phyloP scores from a whole-genome alignment of 2,888 invertebrate species.

The Epistrophe grossulariae region DNA sequence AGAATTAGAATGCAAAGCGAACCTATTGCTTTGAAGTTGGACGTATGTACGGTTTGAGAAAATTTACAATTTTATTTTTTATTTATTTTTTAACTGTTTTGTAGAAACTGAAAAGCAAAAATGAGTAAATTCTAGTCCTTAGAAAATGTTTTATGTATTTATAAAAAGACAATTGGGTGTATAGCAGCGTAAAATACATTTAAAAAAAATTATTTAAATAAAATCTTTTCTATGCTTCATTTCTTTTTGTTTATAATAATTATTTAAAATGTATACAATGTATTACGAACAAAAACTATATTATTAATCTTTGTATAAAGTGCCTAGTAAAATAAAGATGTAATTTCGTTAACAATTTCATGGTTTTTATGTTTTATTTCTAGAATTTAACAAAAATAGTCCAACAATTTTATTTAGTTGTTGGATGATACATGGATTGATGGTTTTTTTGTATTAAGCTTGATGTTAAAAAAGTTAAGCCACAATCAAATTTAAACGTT shows the following conservation, averaged over 20 bases:
- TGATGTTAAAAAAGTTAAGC: no score
- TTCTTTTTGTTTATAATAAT: constrained; percentile 30
- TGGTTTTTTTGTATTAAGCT: no score
- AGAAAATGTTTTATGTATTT: constrained; percentile 37
- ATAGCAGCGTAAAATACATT: not conserved
- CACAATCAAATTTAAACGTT: no score
- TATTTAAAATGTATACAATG: constrained; percentile 53
- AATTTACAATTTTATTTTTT: constrained; percentile 27
- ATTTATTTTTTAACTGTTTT: constrained; percentile 23
- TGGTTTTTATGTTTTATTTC: not conserved
- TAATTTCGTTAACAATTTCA: constrained; percentile 67
- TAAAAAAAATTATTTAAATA: constrained; percentile 13
- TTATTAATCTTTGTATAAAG: constrained; percentile 70
- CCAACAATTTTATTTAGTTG: no score
- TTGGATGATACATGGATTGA: no score
- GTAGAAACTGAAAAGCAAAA: constrained; percentile 18
- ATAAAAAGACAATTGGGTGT: constrained; percentile 62
- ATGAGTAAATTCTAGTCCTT: constrained; percentile 70
- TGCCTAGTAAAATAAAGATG: constrained; percentile 70
- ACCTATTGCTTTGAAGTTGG: constrained; percentile 17
- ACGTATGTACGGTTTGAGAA: constrained; percentile 30
- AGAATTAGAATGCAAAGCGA: not conserved
- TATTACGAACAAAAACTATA: constrained; percentile 61
- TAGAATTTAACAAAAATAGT: no score
- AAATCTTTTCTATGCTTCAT: constrained; percentile 47